phyloP scores from a whole-genome alignment of 2,113 vertebrate genomes.

The Microcebus tavaratra region DNA sequence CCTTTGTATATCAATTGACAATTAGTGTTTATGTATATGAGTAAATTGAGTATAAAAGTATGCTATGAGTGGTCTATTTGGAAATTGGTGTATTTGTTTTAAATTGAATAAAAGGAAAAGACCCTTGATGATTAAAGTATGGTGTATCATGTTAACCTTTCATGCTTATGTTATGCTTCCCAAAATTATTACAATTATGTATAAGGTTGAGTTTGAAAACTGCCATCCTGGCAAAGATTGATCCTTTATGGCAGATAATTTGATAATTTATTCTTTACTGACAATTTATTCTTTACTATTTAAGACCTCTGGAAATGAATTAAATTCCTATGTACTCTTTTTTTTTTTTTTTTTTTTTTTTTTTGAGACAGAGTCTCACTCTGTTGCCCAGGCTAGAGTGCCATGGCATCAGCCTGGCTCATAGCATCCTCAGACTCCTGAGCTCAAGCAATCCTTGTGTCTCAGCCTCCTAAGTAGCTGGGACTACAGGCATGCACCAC shows the following conservation, averaged over 20 bases:
- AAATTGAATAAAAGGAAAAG: slow-evolving; percentile 4
- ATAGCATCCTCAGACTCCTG: too few relatives aligned
- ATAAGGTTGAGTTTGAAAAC: slow-evolving; percentile 12
- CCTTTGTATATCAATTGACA: neutral
- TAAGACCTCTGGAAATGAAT: slow-evolving; percentile 11
- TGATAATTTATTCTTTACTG: neutral
- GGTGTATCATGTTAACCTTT: slow-evolving; percentile 16
- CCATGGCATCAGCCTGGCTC: too few relatives aligned
- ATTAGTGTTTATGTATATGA: neutral
- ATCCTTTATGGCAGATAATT: neutral
- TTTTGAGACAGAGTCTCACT: too few relatives aligned
- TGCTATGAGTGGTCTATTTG: slow-evolving; percentile 30
- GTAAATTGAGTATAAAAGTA: neutral
- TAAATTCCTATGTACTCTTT: neutral
- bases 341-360: too few relatives aligned
- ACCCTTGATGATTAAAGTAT: neutral
- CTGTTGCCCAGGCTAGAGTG: too few relatives aligned
- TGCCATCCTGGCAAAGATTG: neutral
- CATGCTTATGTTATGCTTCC: neutral
- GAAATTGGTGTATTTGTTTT: slow-evolving; percentile 19
- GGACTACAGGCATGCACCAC: too few relatives aligned
- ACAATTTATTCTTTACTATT: neutral
- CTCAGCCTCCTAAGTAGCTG: too few relatives aligned
- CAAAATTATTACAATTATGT: slow-evolving; percentile 31
- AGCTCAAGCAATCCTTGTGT: too few relatives aligned